Percentiles rank a stretch among this genome's conserved stretches.
Conservation (phyloP, 2,888 invertebrate species). For the Deilephila porcellus region DNA sequence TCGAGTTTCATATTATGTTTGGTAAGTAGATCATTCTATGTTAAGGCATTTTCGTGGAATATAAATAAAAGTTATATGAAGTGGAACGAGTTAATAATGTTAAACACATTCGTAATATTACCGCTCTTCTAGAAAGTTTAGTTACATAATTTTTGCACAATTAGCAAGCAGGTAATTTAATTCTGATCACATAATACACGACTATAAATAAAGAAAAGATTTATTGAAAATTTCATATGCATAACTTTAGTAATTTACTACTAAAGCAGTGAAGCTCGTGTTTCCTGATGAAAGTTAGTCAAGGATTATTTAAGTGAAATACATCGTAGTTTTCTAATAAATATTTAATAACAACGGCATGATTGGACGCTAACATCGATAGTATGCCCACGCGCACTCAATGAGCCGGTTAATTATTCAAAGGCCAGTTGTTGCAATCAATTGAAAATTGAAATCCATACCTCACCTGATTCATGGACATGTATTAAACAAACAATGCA, state of each 20-base stretch:
- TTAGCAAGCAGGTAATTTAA: neutral
- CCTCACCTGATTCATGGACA: constrained; percentile 36
- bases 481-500: constrained; percentile 19
- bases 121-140: constrained; percentile 7
- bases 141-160: constrained; percentile 2
- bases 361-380: constrained; percentile 7
- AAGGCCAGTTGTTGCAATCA: constrained; percentile 31
- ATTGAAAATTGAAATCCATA: constrained; percentile 45
- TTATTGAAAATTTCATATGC: neutral
- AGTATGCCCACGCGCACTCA: constrained; percentile 12
- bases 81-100: neutral
- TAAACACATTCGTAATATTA: neutral
- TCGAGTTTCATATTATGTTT: neutral
- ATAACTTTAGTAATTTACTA: neutral
- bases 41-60: neutral
- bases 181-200: neutral
- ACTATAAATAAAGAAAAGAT: neutral
- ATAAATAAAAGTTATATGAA: neutral
- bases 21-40: too few species aligned
- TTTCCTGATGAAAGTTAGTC: neutral
- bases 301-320: neutral
- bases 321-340: constrained; percentile 10
- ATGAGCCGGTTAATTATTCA: constrained; percentile 28
- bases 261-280: neutral
- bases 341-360: neutral